These are phyloP conservation scores for Oligia fasciuncula DNA, from an alignment of 2,888 invertebrate genomes.

Conservation along the genomic window DNA sequence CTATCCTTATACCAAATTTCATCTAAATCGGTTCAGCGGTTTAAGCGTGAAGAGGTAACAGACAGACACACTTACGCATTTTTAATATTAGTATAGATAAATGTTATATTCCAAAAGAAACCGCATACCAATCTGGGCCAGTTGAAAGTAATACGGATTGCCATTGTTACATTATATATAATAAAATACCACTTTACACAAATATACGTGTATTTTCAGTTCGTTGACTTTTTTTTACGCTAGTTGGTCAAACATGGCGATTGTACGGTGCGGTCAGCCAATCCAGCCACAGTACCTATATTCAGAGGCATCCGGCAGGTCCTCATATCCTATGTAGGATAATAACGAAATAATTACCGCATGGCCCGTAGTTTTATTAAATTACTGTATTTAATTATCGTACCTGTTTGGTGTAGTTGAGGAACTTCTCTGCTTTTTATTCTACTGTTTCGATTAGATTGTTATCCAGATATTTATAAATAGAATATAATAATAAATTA, in stretches of 20 bases:
- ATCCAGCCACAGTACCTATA: conserved; percentile 1
- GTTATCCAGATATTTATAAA: neutral
- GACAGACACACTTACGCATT: too few relatives aligned
- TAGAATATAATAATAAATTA: neutral
- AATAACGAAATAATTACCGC: neutral
- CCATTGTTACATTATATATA: conserved; percentile 15
- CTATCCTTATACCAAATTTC: too few relatives aligned
- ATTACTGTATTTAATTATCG: neutral
- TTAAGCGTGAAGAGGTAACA: too few relatives aligned
- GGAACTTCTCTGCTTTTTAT: neutral
- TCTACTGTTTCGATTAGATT: neutral
- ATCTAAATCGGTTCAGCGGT: too few relatives aligned
- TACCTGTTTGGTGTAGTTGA: neutral
- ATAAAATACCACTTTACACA: conserved; percentile 19
- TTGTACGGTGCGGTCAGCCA: neutral
- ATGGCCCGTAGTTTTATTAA: neutral
- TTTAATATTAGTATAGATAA: too few relatives aligned
- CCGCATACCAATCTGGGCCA: neutral
- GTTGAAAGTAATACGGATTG: neutral
- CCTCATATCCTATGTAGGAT: neutral
- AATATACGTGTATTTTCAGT: conserved; percentile 5
- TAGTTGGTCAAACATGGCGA: conserved; percentile 16
- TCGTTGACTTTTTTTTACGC: conserved; percentile 27
- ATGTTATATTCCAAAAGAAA: neutral
- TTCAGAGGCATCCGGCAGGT: neutral